Evolutionary conservation across 2,888 invertebrate genomes (phyloP).

Genomic region (Caprella mutica): DNA sequence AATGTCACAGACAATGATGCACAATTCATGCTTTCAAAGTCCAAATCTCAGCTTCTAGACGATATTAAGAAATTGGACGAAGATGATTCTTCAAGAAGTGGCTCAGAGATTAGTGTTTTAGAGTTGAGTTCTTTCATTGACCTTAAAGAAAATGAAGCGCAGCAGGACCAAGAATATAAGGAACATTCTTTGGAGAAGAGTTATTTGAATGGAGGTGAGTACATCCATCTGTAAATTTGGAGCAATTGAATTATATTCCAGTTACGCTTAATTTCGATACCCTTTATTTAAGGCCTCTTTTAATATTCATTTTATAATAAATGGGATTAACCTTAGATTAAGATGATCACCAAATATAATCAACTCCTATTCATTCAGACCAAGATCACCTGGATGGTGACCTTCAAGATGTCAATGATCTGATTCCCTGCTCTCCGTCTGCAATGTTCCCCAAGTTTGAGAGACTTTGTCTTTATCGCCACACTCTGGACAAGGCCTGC

Average conservation of each 20-base stretch:
- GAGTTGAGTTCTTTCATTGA: slow-evolving; percentile 25
- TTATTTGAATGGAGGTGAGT: too few relatives aligned
- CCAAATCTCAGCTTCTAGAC: slow-evolving; percentile 4
- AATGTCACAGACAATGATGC: slow-evolving; percentile 19
- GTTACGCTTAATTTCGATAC: too few relatives aligned
- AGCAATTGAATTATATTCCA: too few relatives aligned
- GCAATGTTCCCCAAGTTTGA: background rate
- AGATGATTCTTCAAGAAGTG: slow-evolving; percentile 29
- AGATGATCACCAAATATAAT: too few relatives aligned
- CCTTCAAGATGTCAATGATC: slow-evolving; percentile 24
- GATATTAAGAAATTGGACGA: slow-evolving; percentile 18
- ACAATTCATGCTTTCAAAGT: slow-evolving; percentile 9
- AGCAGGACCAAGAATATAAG: too few relatives aligned
- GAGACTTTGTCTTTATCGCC: background rate
- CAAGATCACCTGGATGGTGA: too few relatives aligned
- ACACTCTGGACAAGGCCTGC: background rate
- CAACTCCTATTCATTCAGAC: too few relatives aligned
- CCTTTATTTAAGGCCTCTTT: too few relatives aligned
- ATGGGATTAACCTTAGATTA: too few relatives aligned
- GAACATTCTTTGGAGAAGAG: too few relatives aligned
- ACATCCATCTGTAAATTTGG: too few relatives aligned
- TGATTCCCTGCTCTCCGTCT: background rate
- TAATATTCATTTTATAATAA: too few relatives aligned
- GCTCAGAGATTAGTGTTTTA: slow-evolving; percentile 32
- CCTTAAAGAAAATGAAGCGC: slow-evolving; percentile 31